These are phyloP conservation scores for Melanotaenia pygmaea DNA, from an alignment of 2,797 vertebrate species.

Conservation along the genomic window DNA sequence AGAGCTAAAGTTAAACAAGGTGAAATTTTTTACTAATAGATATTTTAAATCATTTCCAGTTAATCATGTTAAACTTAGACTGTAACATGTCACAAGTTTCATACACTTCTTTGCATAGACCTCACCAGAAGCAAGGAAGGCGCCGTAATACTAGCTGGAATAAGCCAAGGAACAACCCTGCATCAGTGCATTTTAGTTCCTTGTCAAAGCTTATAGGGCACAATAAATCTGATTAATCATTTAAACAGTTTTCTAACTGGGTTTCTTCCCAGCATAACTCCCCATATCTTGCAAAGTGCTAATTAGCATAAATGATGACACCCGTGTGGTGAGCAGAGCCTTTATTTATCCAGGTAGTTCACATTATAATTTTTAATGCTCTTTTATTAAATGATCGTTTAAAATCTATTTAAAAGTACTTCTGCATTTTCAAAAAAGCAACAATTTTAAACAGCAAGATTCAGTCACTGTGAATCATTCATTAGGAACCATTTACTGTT, in stretches of 20 bases:
- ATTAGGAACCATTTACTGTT: neutral
- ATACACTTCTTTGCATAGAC: neutral
- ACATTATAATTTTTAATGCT: neutral
- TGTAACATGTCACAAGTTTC: too few relatives aligned
- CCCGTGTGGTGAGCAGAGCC: neutral
- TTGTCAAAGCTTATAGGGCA: slow-evolving; percentile 9
- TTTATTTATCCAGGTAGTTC: neutral
- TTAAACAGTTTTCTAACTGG: neutral
- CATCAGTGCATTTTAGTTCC: neutral
- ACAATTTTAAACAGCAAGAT: neutral
- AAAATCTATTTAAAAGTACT: neutral
- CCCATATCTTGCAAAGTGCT: neutral
- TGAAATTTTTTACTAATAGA: neutral
- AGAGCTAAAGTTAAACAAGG: neutral
- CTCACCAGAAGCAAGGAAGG: neutral
- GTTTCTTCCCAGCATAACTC: neutral
- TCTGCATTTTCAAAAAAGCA: neutral
- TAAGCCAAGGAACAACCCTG: neutral
- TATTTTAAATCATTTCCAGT: neutral
- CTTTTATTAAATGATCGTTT: neutral
- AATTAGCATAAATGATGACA: neutral
- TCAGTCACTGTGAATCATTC: neutral
- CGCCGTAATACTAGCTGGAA: neutral
- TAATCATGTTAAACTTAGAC: too few relatives aligned
- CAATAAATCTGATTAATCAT: slow-evolving; percentile 7